Evolutionary conservation across 2,888 invertebrate genomes (phyloP), one percentile per base, ranked within the genome.

Genomic region (Catocala nupta): DNA sequence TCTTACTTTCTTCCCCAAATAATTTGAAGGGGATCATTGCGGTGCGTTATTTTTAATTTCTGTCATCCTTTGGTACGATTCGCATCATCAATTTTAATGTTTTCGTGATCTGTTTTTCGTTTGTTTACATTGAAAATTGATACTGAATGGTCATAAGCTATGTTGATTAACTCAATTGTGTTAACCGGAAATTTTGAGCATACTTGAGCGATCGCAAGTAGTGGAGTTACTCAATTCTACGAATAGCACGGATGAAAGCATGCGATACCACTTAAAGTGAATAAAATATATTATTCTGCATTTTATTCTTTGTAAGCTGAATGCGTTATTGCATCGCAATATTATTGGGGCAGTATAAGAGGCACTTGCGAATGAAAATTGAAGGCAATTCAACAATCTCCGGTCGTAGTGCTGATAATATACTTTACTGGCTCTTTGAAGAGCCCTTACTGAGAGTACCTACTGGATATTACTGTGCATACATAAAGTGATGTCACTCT

Each of bases 381-480:
- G 85, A 81, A 84, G 81, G 82, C 81, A 82, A 85, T 86, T 85
- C 85, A 82, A 81, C 82, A 83, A 84, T 85, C 77, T 77, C 73
- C 77, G 71, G 72, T 74, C 71, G 73, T 76, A 83, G 77, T 78
- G 73, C 77, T 80, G 76, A 80, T 82, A 83, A 82, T 82, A 81
- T 81, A 77, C 78, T 82, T 81, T 81, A 75, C 76, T 80, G 76
- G 73, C 78, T 75, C 75, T 82, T 81, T 82, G 81, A 81, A 81
- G 80, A 80, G 70, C 75, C 71, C 72, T 74, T 68, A 54, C 60
- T 64, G 54, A 61, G 65, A 79, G 68, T 68, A 39, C 36, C 36
- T 39, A 60, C 59, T 68, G 68, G 68, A 63, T 77, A 62, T 73
- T 67, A 65, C 68, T 63, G 61, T 68, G 65, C 59, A 75, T 71